These are phyloP conservation scores for Melanerpes formicivorus DNA, from an alignment of 2,113 vertebrate species.

Conservation along the genomic window DNA sequence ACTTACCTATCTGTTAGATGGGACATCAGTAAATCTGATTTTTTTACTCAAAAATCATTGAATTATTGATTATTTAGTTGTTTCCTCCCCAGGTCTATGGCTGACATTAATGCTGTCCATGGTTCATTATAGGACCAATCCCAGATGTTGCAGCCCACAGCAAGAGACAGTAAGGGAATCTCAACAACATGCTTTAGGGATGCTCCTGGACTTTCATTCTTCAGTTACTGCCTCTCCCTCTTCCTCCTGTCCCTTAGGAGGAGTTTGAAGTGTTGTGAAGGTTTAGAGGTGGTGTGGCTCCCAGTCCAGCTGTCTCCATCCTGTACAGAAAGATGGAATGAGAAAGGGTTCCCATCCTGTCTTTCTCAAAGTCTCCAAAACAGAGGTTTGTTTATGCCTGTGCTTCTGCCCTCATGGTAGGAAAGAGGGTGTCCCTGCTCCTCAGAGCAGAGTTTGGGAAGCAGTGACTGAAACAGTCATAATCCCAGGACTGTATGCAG, in stretches of 20 bases:
- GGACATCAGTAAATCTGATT: neutral
- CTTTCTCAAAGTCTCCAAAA: neutral
- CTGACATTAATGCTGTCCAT: neutral
- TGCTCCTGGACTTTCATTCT: neutral
- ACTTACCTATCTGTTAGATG: neutral
- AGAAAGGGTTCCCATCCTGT: neutral
- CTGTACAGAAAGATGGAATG: neutral
- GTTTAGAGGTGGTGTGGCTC: neutral
- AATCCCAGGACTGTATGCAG: neutral
- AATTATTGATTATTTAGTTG: neutral
- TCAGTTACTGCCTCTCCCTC: neutral
- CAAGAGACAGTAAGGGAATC: neutral
- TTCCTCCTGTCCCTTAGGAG: neutral
- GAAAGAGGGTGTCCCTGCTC: fast-evolving
- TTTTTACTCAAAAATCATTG: neutral
- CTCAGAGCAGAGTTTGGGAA: neutral
- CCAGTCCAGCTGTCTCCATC: neutral
- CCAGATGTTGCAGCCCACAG: neutral
- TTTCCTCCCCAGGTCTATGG: neutral
- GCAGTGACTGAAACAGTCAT: neutral
- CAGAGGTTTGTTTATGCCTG: neutral
- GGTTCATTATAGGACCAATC: neutral
- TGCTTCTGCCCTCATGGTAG: neutral
- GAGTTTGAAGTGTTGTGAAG: neutral
- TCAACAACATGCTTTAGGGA: neutral